Evolutionary conservation across 2,888 invertebrate genomes (phyloP).

Genomic region (Rhagium mordax): DNA sequence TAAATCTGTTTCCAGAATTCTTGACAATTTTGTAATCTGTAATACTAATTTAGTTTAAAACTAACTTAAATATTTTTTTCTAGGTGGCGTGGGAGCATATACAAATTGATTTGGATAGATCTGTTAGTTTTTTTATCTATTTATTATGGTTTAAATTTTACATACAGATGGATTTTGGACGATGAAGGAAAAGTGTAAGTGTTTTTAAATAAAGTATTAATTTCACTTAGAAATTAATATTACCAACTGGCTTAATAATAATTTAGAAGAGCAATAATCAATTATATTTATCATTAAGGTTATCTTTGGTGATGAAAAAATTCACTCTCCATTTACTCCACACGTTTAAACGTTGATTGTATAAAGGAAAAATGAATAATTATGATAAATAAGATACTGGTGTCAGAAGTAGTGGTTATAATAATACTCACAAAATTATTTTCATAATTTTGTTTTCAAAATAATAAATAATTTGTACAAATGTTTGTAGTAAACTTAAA

Average conservation of each 20-base stretch:
- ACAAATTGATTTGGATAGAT: constrained; percentile 95
- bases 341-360: background rate
- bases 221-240: background rate
- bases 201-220: constrained; percentile 36
- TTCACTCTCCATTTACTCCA: background rate
- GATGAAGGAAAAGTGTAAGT: constrained; percentile 80
- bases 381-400: background rate
- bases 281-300: background rate
- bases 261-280: background rate
- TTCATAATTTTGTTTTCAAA: too few species aligned
- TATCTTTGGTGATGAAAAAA: background rate
- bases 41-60: too few species aligned
- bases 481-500: too few species aligned
- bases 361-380: background rate
- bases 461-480: too few species aligned
- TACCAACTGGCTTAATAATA: background rate
- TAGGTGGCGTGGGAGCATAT: constrained; percentile 96
- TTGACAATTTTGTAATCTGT: too few species aligned
- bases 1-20: too few species aligned
- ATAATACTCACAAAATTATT: background rate
- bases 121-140: constrained; percentile 83
- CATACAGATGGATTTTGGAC: constrained; percentile 82
- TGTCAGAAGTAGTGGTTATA: background rate
- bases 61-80: constrained; percentile 39
- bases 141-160: constrained; percentile 85